phyloP scores from a whole-genome alignment of 2,888 invertebrate genomes.

The Petrophora chlorosata region DNA sequence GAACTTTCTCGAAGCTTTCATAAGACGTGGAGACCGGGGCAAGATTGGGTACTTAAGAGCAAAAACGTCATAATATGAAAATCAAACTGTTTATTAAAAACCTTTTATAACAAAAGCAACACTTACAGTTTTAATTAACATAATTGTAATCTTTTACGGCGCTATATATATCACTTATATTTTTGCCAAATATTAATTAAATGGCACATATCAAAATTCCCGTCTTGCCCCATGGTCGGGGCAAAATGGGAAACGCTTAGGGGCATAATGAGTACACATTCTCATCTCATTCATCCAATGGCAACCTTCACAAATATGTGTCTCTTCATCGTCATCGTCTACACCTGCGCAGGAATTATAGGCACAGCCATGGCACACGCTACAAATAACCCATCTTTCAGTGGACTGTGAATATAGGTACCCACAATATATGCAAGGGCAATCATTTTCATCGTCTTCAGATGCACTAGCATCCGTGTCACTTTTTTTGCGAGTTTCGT shows the following conservation, averaged over 20 bases:
- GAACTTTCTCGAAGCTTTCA: no score
- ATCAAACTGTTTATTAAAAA: constrained; percentile 24
- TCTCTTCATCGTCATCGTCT: constrained; percentile 32
- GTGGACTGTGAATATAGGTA: background rate
- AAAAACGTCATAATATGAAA: constrained; percentile 14
- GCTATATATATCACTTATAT: background rate
- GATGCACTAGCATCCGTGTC: background rate
- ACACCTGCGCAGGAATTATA: constrained; percentile 27
- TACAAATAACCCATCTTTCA: constrained; percentile 18
- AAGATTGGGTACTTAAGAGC: background rate
- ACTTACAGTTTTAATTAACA: background rate
- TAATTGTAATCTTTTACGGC: background rate
- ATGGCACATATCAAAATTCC: constrained; percentile 22
- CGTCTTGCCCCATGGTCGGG: constrained; percentile 30
- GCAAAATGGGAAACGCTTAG: constrained; percentile 24
- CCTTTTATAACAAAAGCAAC: background rate
- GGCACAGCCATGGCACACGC: constrained; percentile 28
- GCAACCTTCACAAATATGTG: constrained; percentile 31
- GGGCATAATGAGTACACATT: constrained; percentile 17
- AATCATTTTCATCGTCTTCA: background rate
- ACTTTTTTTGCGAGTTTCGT: background rate
- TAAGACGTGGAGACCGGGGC: no score
- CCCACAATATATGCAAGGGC: background rate
- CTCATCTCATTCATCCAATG: constrained; percentile 28
- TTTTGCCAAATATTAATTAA: constrained; percentile 9